Evolutionary conservation across 2,113 vertebrate genomes (phyloP).

Genomic region (Oxygymnocypris stewartii): DNA sequence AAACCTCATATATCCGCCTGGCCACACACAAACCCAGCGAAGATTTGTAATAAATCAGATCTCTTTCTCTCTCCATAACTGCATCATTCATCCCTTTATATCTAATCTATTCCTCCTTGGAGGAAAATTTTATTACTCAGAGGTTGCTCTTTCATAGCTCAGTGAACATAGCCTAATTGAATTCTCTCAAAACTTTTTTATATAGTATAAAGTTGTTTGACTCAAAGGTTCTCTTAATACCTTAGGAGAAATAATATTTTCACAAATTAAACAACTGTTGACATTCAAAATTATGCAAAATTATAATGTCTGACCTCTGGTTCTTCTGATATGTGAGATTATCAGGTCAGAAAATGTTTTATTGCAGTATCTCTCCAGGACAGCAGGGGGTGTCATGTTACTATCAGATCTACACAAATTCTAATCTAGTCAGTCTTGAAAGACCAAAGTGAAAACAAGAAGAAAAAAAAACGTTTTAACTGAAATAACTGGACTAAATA

Average conservation of each 20-base stretch:
- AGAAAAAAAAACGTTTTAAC: neutral
- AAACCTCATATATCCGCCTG: neutral
- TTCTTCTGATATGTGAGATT: no score
- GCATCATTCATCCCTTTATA: neutral
- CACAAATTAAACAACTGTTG: neutral
- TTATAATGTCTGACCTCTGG: neutral
- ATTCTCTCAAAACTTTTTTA: neutral
- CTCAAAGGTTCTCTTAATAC: neutral
- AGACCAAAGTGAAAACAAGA: neutral
- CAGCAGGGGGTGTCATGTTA: neutral
- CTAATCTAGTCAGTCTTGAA: neutral
- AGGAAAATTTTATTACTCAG: neutral
- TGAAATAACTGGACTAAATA: no score
- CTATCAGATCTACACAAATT: neutral
- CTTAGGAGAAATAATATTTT: neutral
- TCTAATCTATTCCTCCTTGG: no score
- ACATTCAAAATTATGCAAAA: neutral
- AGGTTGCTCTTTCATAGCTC: neutral
- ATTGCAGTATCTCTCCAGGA: neutral
- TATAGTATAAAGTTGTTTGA: neutral
- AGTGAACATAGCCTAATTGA: neutral
- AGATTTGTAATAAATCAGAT: slow-evolving; percentile 8
- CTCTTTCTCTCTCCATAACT: neutral
- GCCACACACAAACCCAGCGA: slow-evolving; percentile 30
- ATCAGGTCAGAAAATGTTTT: neutral